A percentile compares a stretch with the other conserved stretches of the same genome.
Conservation (phyloP, 2,797 vertebrate genomes). For the Cuculus canorus region DNA sequence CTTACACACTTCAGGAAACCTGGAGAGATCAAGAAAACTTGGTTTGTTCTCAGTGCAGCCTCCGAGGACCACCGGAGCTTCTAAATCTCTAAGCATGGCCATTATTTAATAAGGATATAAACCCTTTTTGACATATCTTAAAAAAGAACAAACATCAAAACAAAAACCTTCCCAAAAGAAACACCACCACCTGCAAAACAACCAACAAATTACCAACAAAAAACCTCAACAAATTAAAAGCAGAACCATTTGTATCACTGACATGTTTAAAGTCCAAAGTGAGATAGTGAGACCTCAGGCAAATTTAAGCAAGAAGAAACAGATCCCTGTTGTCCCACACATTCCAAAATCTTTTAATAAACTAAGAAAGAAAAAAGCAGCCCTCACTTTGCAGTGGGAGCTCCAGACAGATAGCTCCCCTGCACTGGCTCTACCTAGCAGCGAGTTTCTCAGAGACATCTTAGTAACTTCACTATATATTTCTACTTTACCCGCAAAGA, state of each 20-base stretch:
- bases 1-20: neutral
- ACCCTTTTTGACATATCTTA: neutral
- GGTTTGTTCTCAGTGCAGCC: neutral
- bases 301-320: neutral
- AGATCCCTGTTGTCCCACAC: neutral
- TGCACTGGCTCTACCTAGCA: neutral
- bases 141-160: neutral
- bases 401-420: neutral
- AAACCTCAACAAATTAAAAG: neutral
- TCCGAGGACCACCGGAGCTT: neutral
- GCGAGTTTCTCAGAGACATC: neutral
- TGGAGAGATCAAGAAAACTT: neutral
- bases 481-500: neutral
- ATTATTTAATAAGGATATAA: neutral
- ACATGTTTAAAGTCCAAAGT: neutral
- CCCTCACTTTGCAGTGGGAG: neutral
- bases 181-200: neutral
- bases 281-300: neutral
- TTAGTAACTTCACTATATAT: neutral
- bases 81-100: neutral
- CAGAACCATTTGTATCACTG: neutral
- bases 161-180: neutral
- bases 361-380: neutral
- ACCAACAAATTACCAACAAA: neutral
- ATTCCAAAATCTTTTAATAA: neutral